Percentiles rank a stretch among this genome's conserved stretches.
These are phyloP conservation scores for Heteromyza rotundicornis DNA, from an alignment of 2,888 invertebrate species.

Conservation along the genomic window DNA sequence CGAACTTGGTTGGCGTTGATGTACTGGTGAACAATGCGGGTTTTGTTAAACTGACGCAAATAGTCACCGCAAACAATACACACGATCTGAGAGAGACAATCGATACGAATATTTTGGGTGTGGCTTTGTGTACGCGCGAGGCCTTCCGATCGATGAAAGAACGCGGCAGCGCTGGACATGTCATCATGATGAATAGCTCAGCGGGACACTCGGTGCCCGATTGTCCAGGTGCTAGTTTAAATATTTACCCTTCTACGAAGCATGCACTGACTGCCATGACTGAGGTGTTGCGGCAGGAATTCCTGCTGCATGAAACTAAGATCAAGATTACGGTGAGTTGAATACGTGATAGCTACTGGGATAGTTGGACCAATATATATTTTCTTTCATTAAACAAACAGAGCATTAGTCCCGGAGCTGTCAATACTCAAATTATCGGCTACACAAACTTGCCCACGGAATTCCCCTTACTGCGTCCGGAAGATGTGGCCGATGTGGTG, in stretches of 20 bases:
- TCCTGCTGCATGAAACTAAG: conserved; percentile 39
- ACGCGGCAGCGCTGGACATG: conserved; percentile 56
- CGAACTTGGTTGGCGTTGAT: conserved; percentile 65
- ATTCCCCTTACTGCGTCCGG: conserved; percentile 8
- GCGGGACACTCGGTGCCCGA: conserved; percentile 59
- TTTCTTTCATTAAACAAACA: conserved; percentile 14
- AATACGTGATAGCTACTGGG: too few species aligned
- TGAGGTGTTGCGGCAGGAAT: conserved; percentile 48
- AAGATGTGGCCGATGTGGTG: conserved; percentile 26
- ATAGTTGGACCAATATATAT: neutral
- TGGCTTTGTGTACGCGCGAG: conserved; percentile 60
- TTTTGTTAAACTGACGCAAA: conserved; percentile 43
- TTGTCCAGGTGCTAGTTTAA: conserved; percentile 29
- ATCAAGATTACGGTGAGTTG: conserved; percentile 48
- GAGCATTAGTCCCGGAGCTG: conserved; percentile 54
- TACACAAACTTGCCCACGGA: neutral
- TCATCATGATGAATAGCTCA: conserved; percentile 54
- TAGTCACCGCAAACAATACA: conserved; percentile 31
- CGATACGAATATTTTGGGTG: conserved; percentile 61
- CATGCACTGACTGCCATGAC: conserved; percentile 46
- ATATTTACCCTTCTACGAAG: conserved; percentile 48
- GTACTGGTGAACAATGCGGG: conserved; percentile 69
- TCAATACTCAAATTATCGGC: conserved; percentile 43
- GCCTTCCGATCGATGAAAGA: conserved; percentile 64
- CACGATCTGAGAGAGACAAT: conserved; percentile 36